Conservation (phyloP, 2,113 vertebrate species). For the Todiramphus chloris region DNA sequence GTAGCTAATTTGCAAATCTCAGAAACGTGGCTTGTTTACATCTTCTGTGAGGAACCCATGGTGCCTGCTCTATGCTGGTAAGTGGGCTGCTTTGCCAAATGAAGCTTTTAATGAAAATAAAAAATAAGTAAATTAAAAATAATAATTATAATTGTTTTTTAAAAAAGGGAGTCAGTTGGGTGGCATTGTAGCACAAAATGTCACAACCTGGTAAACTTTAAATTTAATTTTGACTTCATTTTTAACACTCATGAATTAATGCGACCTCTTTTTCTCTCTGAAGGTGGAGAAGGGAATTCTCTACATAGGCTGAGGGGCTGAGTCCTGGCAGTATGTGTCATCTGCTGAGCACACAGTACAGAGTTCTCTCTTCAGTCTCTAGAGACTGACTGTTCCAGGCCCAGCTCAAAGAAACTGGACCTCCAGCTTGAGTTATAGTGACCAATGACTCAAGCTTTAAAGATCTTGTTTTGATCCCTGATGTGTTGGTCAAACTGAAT, state of each 20-base stretch:
- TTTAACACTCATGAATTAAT: background rate
- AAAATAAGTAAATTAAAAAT: too few relatives aligned
- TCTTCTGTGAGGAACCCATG: background rate
- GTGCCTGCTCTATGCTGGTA: background rate
- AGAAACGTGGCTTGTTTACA: conserved; percentile 7
- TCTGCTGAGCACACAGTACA: background rate
- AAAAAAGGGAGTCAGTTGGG: background rate
- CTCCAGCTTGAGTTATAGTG: background rate
- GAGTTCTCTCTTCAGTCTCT: background rate
- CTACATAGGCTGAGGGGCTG: background rate
- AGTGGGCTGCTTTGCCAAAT: background rate
- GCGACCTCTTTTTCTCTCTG: background rate
- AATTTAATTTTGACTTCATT: conserved; percentile 31
- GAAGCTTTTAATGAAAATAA: background rate
- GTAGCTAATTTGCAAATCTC: conserved; percentile 42
- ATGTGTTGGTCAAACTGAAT: background rate
- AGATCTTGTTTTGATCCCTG: background rate
- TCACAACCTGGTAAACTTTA: conserved; percentile 11
- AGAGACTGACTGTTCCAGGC: background rate
- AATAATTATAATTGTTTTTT: too few relatives aligned
- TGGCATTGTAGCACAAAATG: conserved; percentile 15
- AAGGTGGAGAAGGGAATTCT: background rate
- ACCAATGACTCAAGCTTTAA: background rate
- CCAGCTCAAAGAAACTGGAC: background rate
- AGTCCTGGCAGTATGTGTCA: background rate